Base-by-base conservation (phyloP, 1,140 invertebrate species). In the Elysia chlorotica region DNA sequence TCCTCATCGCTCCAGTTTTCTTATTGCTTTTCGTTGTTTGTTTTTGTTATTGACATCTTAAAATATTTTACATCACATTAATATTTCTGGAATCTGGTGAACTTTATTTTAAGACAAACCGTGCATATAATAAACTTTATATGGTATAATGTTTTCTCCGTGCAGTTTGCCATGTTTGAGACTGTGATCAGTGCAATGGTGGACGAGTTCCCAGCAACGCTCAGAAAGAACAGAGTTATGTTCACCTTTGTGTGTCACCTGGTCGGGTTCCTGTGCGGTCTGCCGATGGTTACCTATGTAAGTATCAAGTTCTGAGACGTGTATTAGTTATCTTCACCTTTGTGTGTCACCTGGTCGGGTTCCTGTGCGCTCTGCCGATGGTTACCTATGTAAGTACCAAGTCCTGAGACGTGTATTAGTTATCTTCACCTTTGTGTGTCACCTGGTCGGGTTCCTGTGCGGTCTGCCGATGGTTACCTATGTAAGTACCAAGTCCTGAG, bases 101-200 rank as follows among this genome's bases (percentile, higher is more conserved):
- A n/a, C 38, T 2, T 36, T 21, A 48, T 2, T 25, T 53, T 19
- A 6, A 17, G 37, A 10, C 5, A 66, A 5, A 10, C 37, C 37
- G 19, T 31, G 14, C 33, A 21, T 41, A 0, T n/a, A 21, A 37
- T 28, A 53, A 25, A 37, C 33, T 4, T 30, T 21, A 25, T 10
- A 25, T 10, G 30, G 23, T 28, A 21, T 61, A 17, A n/a, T 62
- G 33, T 63, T 62, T 38, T 25, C 67, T 61, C n/a, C n/a, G n/a
- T 74, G 25, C 85, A 94, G 93, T 94, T 95, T 92, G 93, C 93
- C 2, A 93, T 93, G 38, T 85, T 95, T 74, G 93, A 95, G 86
- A 90, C 92, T 0, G 90, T 94, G 2, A 92, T 93, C 70, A 90
- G 92, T 2, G 92, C 92, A 6, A 75, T 94, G 0, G 84, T 91